Conservation (phyloP, 2,888 invertebrate species). For the Mythimna lalbum region DNA sequence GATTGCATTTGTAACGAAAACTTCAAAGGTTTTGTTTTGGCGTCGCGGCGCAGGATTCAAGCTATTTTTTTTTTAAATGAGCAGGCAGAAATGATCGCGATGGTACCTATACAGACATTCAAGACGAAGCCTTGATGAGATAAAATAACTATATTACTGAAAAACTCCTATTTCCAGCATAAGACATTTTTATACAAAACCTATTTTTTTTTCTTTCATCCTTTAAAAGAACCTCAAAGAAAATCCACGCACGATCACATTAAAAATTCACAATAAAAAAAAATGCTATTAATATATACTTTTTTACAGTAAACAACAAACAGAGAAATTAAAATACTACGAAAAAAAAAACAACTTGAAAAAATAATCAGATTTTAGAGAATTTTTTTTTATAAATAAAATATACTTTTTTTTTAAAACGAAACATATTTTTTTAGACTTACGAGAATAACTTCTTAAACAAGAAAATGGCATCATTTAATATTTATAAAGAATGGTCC, state of each 20-base stretch:
- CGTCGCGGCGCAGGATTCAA: too few relatives aligned
- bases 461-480: slow-evolving; percentile 11
- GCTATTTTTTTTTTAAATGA: too few relatives aligned
- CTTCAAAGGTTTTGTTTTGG: too few relatives aligned
- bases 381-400: slow-evolving; percentile 23
- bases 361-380: slow-evolving; percentile 60
- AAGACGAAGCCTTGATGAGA: too few relatives aligned
- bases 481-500: not conserved
- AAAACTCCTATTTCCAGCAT: slow-evolving; percentile 12
- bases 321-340: slow-evolving; percentile 60
- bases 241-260: slow-evolving; percentile 34
- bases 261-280: slow-evolving; percentile 31
- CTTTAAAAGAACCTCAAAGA: not conserved
- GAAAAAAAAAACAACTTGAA: slow-evolving; percentile 58
- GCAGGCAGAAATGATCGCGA: too few relatives aligned
- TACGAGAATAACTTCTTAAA: not conserved
- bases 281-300: slow-evolving; percentile 53
- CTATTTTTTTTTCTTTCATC: not conserved
- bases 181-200: not conserved
- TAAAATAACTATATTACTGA: too few relatives aligned
- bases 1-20: too few relatives aligned
- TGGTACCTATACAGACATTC: too few relatives aligned
- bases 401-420: not conserved
- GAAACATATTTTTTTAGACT: not conserved
- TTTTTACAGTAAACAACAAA: slow-evolving; percentile 56